These are phyloP conservation scores for Tridacna gigas DNA, from an alignment of 2,888 invertebrate genomes.

Conservation along the genomic window DNA sequence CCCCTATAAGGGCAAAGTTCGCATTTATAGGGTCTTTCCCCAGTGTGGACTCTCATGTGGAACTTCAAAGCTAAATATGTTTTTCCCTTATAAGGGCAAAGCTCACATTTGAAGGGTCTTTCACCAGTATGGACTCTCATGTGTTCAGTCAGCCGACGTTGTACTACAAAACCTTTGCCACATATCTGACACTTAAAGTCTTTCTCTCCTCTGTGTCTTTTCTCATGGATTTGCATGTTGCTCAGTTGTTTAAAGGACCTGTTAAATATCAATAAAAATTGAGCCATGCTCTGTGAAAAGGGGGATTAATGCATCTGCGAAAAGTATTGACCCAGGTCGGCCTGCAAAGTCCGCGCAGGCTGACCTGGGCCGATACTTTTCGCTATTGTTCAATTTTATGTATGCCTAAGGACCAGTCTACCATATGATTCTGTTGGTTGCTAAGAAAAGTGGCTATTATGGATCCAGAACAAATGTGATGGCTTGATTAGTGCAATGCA, in stretches of 20 bases:
- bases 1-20: slow-evolving; percentile 38
- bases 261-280: slow-evolving; percentile 36
- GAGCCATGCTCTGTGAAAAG: too few relatives aligned
- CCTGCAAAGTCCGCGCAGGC: too few relatives aligned
- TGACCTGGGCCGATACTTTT: too few relatives aligned
- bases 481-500: too few relatives aligned
- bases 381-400: too few relatives aligned
- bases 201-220: slow-evolving; percentile 55
- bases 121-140: slow-evolving; percentile 31
- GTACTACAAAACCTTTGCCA: slow-evolving; percentile 42
- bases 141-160: slow-evolving; percentile 43
- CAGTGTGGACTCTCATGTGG: slow-evolving; percentile 50
- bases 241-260: slow-evolving; percentile 47
- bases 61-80: slow-evolving; percentile 26
- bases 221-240: slow-evolving; percentile 48
- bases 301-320: too few relatives aligned
- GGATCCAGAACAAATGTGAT: too few relatives aligned
- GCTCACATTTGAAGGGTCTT: slow-evolving; percentile 34
- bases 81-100: slow-evolving; percentile 32
- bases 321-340: too few relatives aligned
- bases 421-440: too few relatives aligned
- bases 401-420: too few relatives aligned
- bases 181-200: slow-evolving; percentile 55
- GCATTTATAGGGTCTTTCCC: slow-evolving; percentile 58
- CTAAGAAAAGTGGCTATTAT: too few relatives aligned